Percentiles rank a stretch among this genome's conserved stretches.
Evolutionary conservation across 2,888 invertebrate species (phyloP).

Genomic region (Chironomus tentans): DNA sequence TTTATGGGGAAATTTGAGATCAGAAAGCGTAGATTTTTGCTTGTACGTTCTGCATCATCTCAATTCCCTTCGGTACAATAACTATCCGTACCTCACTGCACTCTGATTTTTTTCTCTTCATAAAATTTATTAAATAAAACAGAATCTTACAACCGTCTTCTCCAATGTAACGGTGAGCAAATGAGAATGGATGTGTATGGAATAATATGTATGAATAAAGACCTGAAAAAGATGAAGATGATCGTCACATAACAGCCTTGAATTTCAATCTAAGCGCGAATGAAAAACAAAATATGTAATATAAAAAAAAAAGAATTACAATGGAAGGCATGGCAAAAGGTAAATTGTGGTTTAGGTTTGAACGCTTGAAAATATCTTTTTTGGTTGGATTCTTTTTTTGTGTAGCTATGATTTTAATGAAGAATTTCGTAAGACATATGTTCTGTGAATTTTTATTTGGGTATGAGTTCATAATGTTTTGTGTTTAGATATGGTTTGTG

Average conservation of each 20-base stretch:
- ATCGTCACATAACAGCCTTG: constrained; percentile 9
- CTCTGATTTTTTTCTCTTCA: not conserved
- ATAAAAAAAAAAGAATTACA: not conserved
- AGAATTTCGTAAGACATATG: no score
- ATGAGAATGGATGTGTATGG: not conserved
- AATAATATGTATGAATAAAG: not conserved
- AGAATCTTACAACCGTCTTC: not conserved
- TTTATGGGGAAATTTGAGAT: not conserved
- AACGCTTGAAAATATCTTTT: no score
- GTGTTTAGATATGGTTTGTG: no score
- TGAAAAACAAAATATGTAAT: not conserved
- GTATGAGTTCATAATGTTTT: no score
- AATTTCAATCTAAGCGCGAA: constrained; percentile 15
- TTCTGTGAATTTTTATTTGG: no score
- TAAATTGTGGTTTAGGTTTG: no score
- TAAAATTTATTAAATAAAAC: not conserved
- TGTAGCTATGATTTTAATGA: no score
- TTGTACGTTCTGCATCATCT: not conserved
- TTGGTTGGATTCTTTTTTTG: no score
- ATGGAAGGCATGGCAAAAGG: not conserved
- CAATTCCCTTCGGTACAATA: not conserved
- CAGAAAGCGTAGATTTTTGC: not conserved
- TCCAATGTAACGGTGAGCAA: not conserved
- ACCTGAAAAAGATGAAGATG: not conserved
- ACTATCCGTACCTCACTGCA: not conserved